Conservation (phyloP, 2,888 invertebrate species). For the Aradus depressus region DNA sequence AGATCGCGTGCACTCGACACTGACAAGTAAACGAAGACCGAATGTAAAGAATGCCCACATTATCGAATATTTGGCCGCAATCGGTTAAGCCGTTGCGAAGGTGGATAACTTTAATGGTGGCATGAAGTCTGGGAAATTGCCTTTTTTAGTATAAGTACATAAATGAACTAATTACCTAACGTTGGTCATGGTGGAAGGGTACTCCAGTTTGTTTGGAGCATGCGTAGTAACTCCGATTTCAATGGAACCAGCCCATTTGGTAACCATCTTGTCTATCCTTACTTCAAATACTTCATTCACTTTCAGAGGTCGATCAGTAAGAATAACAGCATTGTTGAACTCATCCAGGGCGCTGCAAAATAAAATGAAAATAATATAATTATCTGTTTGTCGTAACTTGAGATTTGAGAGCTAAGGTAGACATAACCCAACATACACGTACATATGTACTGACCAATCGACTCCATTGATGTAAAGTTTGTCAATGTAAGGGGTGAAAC, state of each 20-base stretch:
- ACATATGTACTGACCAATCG: too few species aligned
- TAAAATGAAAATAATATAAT: slow-evolving; percentile 4
- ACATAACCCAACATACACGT: background rate
- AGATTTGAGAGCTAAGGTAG: too few species aligned
- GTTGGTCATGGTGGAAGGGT: slow-evolving; percentile 91
- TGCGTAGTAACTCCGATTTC: slow-evolving; percentile 90
- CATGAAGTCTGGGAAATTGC: too few species aligned
- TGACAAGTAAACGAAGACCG: background rate
- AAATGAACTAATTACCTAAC: slow-evolving; percentile 50
- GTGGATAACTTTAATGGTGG: too few species aligned
- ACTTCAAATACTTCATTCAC: slow-evolving; percentile 89
- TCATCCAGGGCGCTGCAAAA: slow-evolving; percentile 67
- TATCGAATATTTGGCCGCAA: too few species aligned
- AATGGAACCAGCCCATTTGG: slow-evolving; percentile 83
- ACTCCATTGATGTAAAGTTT: too few species aligned
- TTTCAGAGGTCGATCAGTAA: slow-evolving; percentile 72
- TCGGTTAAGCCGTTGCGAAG: too few species aligned
- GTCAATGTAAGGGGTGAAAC: too few species aligned
- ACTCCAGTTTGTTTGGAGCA: slow-evolving; percentile 72
- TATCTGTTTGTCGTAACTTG: too few species aligned
- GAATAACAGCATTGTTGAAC: slow-evolving; percentile 88
- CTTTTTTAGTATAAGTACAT: too few species aligned
- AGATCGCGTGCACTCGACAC: background rate
- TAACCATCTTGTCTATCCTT: slow-evolving; percentile 76
- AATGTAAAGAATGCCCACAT: background rate